phyloP scores from a whole-genome alignment of 2,113 vertebrate species.

The Stigmatopora nigra region DNA sequence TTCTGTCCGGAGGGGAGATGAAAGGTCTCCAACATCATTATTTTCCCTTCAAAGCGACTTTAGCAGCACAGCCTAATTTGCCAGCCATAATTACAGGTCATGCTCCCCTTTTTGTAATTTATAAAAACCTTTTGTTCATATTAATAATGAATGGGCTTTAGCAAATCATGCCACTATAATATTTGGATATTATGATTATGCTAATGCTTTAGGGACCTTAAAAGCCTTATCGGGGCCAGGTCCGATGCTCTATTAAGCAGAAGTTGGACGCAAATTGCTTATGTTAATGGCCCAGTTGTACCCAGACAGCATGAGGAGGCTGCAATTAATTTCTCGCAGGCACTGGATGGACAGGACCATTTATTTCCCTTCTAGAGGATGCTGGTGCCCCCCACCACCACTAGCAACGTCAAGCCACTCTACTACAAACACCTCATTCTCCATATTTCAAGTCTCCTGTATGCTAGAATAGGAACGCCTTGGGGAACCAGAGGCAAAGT shows the following conservation, averaged over 20 bases:
- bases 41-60: conserved; percentile 93
- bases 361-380: conserved; percentile 80
- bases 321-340: conserved; percentile 94
- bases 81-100: conserved; percentile 97
- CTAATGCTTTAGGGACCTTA: conserved; percentile 79
- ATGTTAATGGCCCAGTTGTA: conserved; percentile 95
- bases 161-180: conserved; percentile 79
- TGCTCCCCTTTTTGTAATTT: conserved; percentile 89
- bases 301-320: conserved; percentile 85
- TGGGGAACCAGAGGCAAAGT: conserved; percentile 49
- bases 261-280: conserved; percentile 94
- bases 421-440: conserved; percentile 30
- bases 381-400: conserved; percentile 47
- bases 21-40: conserved; percentile 88
- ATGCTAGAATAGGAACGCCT: conserved; percentile 69
- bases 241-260: conserved; percentile 93
- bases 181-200: conserved; percentile 96
- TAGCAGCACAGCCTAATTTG: conserved; percentile 86
- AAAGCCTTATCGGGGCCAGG: conserved; percentile 84
- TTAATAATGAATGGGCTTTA: conserved; percentile 93
- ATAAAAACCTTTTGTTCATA: conserved; percentile 89
- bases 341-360: conserved; percentile 82
- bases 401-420: conserved; percentile 4
- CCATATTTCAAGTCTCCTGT: conserved; percentile 61
- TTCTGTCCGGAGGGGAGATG: conserved; percentile 74